phyloP scores from a whole-genome alignment of 2,113 vertebrate genomes.

The Dermatemys mawii region DNA sequence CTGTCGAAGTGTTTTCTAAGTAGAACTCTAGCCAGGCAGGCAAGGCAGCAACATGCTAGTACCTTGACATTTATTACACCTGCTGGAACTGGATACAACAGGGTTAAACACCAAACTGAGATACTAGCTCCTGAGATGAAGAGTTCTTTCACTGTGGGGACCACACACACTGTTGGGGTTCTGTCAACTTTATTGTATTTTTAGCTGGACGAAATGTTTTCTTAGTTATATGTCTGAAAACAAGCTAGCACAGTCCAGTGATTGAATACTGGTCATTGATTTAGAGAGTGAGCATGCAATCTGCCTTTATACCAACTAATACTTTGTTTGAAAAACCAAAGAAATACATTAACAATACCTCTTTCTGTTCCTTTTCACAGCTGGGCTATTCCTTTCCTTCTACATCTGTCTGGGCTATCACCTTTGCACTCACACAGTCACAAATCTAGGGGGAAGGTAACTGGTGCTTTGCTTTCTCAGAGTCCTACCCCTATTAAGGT shows the following conservation, averaged over 20 bases:
- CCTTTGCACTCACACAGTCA: fast-evolving
- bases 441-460: background rate
- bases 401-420: background rate
- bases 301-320: background rate
- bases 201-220: background rate
- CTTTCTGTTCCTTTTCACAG: background rate
- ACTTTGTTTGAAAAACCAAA: background rate
- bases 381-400: background rate
- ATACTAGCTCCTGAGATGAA: background rate
- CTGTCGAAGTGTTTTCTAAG: fast-evolving
- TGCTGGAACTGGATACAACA: background rate
- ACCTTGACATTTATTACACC: fast-evolving
- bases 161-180: background rate
- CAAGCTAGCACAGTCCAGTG: background rate
- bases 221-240: background rate
- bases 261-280: background rate
- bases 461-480: background rate
- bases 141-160: background rate
- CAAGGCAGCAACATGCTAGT: background rate
- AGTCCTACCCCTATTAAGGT: background rate
- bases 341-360: background rate
- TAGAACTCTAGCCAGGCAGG: background rate
- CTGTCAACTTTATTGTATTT: background rate
- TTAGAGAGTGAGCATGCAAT: background rate
- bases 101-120: background rate